Evolutionary conservation across 2,888 invertebrate genomes (phyloP).

Genomic region (Callinectes sapidus): DNA sequence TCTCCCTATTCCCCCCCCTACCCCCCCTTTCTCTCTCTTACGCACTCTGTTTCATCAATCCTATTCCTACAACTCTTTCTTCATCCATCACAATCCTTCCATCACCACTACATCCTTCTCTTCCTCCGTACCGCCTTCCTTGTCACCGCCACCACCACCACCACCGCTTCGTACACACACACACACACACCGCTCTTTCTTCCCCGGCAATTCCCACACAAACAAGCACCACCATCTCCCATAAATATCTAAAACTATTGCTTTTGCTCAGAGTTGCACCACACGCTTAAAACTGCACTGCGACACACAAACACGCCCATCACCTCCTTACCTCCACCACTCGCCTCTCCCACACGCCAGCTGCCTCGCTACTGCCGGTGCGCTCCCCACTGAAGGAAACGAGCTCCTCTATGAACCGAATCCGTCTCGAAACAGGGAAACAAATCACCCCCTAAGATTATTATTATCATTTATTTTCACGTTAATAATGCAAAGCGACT

Average conservation of each 20-base stretch:
- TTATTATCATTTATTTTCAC: neutral
- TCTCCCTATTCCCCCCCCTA: too few relatives aligned
- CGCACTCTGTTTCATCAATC: too few relatives aligned
- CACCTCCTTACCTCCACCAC: neutral
- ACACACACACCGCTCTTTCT: neutral
- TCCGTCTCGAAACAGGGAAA: neutral
- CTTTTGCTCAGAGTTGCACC: slow-evolving; percentile 4
- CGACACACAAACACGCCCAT: neutral
- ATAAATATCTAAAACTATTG: slow-evolving; percentile 24
- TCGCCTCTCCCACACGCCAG: neutral
- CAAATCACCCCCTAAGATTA: neutral
- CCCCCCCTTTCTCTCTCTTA: too few relatives aligned
- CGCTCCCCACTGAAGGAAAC: neutral
- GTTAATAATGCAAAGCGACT: neutral
- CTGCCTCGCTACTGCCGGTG: slow-evolving; percentile 10
- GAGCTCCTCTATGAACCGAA: neutral
- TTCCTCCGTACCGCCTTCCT: neutral
- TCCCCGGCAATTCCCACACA: neutral
- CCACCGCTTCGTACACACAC: neutral
- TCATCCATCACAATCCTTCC: neutral
- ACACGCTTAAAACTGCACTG: neutral
- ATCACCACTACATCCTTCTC: neutral
- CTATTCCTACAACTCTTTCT: neutral
- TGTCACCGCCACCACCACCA: neutral
- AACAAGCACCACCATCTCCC: neutral